Evolutionary conservation across 1,140 invertebrate genomes (phyloP), one percentile per base, ranked within the genome.

Genomic region (Brachionus plicatilis): DNA sequence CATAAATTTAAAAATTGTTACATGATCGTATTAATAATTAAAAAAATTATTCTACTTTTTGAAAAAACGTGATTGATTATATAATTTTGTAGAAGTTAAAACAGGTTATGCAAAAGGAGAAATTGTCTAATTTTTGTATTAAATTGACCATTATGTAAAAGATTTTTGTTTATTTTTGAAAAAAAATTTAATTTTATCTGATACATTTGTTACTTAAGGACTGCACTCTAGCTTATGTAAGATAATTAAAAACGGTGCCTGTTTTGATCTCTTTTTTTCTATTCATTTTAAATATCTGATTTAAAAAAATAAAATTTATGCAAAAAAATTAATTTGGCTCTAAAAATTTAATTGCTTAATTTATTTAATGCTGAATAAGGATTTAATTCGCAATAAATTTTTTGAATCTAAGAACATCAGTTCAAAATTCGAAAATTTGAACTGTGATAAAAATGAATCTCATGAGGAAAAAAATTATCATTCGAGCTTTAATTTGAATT

Each of bases 1-100:
- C 72, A 76, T 76, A 76, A 76, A 50, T 50, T 76, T 76, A 7
- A 76, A 37, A 76, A 76, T 76, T 50, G 72, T 76, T 76, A 76
- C 72, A 76, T 76, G 72, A 76, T 76, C 45, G 17, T 50, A 27
- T 76, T 76, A 76, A 27, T 76, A 76, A 76, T 53, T 76, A 76
- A 50, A 27, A 20, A 47, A 37, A 24, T 76, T 72, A 8, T 45
- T 72, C 47, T 33, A 12, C 27, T 68, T 72, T 72, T 41, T 17
- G 29, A 17, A 76, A 76, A 76, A 76, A 76, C 72, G 72, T 76
- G 72, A 76, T 76, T 37, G 27, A 33, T 76, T 76, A 76, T 76
- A 76, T 76, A 76, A 76, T 76, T 70, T 70, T 76, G 24, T 11
- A 47, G 50, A 50, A 50, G 43, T 76, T 76, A 27, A 37, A 47